phyloP scores from a whole-genome alignment of 2,888 invertebrate species.

The Flabesymbios commensalis region DNA sequence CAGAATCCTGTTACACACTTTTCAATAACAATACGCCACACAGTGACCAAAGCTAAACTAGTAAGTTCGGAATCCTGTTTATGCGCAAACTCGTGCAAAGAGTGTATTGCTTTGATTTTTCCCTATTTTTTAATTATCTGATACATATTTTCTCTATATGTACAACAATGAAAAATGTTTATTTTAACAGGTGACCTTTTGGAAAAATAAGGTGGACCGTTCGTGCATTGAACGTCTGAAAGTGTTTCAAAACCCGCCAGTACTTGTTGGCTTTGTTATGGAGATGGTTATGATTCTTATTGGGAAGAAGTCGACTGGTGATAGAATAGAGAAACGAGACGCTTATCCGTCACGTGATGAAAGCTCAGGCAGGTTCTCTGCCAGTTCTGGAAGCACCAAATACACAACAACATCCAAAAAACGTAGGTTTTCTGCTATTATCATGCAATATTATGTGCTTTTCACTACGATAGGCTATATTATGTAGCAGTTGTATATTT shows the following conservation, averaged over 20 bases:
- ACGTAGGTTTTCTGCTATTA: constrained; percentile 37
- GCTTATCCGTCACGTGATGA: constrained; percentile 44
- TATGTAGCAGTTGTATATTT: too few relatives aligned
- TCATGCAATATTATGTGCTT: too few relatives aligned
- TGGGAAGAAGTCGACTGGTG: constrained; percentile 52
- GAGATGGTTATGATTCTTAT: constrained; percentile 62
- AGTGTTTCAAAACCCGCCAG: constrained; percentile 56
- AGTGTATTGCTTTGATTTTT: too few relatives aligned
- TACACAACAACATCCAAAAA: constrained; percentile 38
- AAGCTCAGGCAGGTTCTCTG: constrained; percentile 53
- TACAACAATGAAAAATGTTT: too few relatives aligned
- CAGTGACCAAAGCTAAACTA: too few relatives aligned
- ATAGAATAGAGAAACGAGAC: constrained; percentile 17
- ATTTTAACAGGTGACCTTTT: constrained; percentile 48
- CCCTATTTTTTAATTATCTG: too few relatives aligned
- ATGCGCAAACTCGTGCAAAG: too few relatives aligned
- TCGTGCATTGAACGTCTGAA: constrained; percentile 56
- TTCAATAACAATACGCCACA: too few relatives aligned
- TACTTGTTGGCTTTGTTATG: constrained; percentile 59
- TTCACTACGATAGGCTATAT: too few relatives aligned
- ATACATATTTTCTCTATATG: too few relatives aligned
- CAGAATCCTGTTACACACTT: too few relatives aligned
- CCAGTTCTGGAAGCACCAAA: constrained; percentile 54
- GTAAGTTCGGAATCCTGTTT: too few relatives aligned
- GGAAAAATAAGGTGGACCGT: constrained; percentile 57